Evolutionary conservation across 2,113 vertebrate species (phyloP).

Genomic region (Pedionomus torquatus): DNA sequence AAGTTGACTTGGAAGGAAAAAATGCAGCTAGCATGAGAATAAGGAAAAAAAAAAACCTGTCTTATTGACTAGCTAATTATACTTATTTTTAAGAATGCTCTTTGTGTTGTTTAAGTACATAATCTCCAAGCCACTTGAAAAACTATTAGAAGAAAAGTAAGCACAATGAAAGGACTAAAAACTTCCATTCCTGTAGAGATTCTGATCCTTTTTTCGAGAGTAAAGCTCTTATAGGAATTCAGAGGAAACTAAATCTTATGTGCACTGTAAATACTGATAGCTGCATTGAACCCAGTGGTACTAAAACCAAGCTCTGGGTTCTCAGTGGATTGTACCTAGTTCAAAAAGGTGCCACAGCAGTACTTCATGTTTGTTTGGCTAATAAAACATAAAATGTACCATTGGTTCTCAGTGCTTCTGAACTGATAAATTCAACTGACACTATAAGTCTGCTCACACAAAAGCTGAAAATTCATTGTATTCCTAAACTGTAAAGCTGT

Average conservation of each 20-base stretch:
- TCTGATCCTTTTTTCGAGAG: not conserved
- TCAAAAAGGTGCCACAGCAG: not conserved
- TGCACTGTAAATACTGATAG: slow-evolving; percentile 14
- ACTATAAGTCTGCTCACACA: not conserved
- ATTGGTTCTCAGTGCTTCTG: not conserved
- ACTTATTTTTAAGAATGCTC: not conserved
- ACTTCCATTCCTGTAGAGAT: not conserved
- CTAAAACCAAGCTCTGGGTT: not conserved
- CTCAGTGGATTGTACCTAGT: not conserved
- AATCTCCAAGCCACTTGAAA: slow-evolving; percentile 11
- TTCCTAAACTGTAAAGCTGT: not conserved
- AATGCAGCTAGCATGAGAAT: not conserved
- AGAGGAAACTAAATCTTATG: not conserved
- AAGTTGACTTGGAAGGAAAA: not conserved
- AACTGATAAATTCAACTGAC: slow-evolving; percentile 25
- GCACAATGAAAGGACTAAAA: not conserved
- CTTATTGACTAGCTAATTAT: slow-evolving; percentile 18
- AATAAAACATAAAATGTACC: slow-evolving; percentile 33
- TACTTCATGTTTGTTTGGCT: slow-evolving; percentile 34
- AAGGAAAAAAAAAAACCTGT: not conserved
- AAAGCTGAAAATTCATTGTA: not conserved
- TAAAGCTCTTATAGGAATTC: not conserved
- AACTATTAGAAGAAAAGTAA: not conserved
- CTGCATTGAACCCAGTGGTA: not conserved
- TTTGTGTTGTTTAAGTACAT: not conserved